Evolutionary conservation across 2,797 vertebrate species (phyloP).

Genomic region (Lithobates pipiens): DNA sequence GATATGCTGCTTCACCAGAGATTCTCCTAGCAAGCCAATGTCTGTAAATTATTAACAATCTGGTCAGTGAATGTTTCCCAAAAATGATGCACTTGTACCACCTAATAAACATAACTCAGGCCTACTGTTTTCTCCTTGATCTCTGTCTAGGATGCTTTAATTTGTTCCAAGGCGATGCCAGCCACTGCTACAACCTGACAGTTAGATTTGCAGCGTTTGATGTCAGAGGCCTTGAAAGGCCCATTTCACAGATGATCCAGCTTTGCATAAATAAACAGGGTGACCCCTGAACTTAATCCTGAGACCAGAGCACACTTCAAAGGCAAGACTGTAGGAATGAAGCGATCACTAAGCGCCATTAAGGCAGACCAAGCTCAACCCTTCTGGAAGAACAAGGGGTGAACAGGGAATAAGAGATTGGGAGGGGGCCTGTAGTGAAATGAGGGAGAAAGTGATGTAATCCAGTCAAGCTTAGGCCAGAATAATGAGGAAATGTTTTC

Average conservation of each 20-base stretch:
- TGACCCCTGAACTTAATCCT: conserved; percentile 76
- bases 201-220: conserved; percentile 72
- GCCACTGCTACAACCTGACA: conserved; percentile 68
- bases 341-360: conserved; percentile 73
- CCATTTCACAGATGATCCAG: conserved; percentile 76
- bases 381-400: conserved; percentile 62
- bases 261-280: conserved; percentile 79
- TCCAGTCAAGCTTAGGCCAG: conserved; percentile 70
- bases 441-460: conserved; percentile 74
- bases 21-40: neutral
- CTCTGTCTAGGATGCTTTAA: conserved; percentile 61
- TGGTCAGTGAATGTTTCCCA: neutral
- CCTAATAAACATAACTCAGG: neutral
- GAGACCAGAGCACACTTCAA: conserved; percentile 77
- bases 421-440: conserved; percentile 62
- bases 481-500: conserved; percentile 64
- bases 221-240: conserved; percentile 73
- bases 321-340: conserved; percentile 70
- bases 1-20: no score
- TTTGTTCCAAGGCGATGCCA: conserved; percentile 67
- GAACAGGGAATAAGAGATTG: conserved; percentile 64
- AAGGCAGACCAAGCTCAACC: conserved; percentile 65
- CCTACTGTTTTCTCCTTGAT: conserved; percentile 43
- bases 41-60: neutral
- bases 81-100: neutral